Percentiles rank a stretch among this genome's conserved stretches.
Conservation (phyloP, 1,140 invertebrate genomes). For the Lasioglossum baleicum region DNA sequence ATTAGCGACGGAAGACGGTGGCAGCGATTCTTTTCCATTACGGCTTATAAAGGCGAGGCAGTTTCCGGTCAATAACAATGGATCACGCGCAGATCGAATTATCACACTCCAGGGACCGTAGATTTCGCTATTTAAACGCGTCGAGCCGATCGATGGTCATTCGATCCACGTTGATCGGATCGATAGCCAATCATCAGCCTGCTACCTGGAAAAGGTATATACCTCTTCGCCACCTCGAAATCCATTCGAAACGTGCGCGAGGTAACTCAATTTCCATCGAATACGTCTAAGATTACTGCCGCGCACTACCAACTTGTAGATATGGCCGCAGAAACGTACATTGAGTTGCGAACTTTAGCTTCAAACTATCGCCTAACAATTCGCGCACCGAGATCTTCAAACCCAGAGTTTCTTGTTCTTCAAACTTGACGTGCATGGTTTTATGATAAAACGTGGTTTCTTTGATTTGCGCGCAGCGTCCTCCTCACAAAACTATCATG, state of each 20-base stretch:
- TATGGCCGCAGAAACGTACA: slow-evolving; percentile 23
- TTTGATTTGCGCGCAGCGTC: too few relatives aligned
- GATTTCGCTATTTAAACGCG: slow-evolving; percentile 27
- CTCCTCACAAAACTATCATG: too few relatives aligned
- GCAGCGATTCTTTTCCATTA: slow-evolving; percentile 16
- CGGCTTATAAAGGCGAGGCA: slow-evolving; percentile 4
- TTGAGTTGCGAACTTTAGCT: slow-evolving; percentile 13
- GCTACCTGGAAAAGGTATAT: slow-evolving; percentile 61
- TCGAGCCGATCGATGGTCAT: slow-evolving; percentile 53
- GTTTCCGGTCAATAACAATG: slow-evolving; percentile 50
- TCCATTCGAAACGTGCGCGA: slow-evolving; percentile 71
- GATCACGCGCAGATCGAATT: slow-evolving; percentile 50
- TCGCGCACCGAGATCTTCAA: too few relatives aligned
- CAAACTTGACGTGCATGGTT: too few relatives aligned
- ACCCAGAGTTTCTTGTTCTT: too few relatives aligned
- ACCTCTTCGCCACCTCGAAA: slow-evolving; percentile 58
- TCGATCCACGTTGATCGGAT: slow-evolving; percentile 73
- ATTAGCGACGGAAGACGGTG: slow-evolving; percentile 7
- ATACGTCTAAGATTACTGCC: slow-evolving; percentile 43
- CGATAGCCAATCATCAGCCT: slow-evolving; percentile 72
- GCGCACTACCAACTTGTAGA: slow-evolving; percentile 20
- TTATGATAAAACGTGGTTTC: too few relatives aligned
- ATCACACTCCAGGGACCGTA: slow-evolving; percentile 42
- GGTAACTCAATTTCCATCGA: slow-evolving; percentile 68
- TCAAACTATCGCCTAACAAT: too few relatives aligned